phyloP scores from a whole-genome alignment of 1,140 invertebrate species.

The Heliconius himera region DNA sequence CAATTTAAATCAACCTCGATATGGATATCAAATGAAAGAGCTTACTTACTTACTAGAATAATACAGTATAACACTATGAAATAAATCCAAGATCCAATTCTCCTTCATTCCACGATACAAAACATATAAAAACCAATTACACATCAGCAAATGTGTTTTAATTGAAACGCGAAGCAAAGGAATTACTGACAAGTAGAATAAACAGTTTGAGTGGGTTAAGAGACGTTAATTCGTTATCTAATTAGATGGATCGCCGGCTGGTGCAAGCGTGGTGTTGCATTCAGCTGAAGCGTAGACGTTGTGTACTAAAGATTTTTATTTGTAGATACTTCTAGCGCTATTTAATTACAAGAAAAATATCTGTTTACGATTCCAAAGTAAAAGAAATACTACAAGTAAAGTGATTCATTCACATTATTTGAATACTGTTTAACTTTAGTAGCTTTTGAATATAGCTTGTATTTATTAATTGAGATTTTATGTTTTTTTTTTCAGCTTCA shows the following conservation, averaged over 20 bases:
- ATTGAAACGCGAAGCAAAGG: conserved; percentile 61
- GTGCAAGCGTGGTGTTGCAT: conserved; percentile 34
- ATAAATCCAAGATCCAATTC: too few relatives aligned
- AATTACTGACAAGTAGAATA: conserved; percentile 62
- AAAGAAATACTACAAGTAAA: not conserved
- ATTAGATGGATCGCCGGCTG: conserved; percentile 60
- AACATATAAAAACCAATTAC: not conserved
- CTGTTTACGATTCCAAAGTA: conserved; percentile 7
- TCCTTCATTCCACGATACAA: not conserved
- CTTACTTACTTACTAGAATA: too few relatives aligned
- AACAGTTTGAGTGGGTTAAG: conserved; percentile 55
- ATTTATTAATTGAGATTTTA: not conserved
- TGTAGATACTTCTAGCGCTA: not conserved
- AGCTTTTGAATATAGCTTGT: not conserved
- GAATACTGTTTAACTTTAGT: not conserved
- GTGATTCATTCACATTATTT: not conserved
- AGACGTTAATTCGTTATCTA: conserved; percentile 75
- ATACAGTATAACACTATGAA: too few relatives aligned
- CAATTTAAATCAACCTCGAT: too few relatives aligned
- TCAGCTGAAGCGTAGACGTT: conserved; percentile 34
- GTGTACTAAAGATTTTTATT: too few relatives aligned
- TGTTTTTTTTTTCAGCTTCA: not conserved
- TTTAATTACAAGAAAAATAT: conserved; percentile 11
- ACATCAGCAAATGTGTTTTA: conserved; percentile 59
- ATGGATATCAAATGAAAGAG: too few relatives aligned